A percentile compares a stretch with the other conserved stretches of the same genome.
These are phyloP conservation scores for Halcyon leucocephala DNA, from an alignment of 2,797 vertebrate species.

Conservation along the genomic window DNA sequence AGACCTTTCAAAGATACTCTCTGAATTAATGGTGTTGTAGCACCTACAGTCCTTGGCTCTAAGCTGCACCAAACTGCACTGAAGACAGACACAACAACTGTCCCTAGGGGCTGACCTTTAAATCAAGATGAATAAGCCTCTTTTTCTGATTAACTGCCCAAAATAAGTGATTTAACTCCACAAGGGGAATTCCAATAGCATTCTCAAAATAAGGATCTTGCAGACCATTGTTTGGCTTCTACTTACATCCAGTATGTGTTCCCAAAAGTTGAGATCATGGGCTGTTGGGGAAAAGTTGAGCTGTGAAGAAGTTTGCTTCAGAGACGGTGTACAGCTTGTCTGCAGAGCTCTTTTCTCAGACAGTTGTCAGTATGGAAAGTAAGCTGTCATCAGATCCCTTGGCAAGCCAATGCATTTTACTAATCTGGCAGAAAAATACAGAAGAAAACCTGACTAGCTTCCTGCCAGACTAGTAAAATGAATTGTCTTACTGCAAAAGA, in stretches of 20 bases:
- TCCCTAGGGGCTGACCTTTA: background rate
- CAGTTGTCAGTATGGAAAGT: constrained; percentile 46
- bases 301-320: background rate
- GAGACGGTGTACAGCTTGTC: background rate
- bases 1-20: background rate
- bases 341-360: constrained; percentile 43
- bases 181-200: background rate
- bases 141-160: background rate
- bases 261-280: background rate
- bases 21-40: background rate
- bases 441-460: constrained; percentile 30
- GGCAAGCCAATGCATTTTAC: constrained; percentile 46
- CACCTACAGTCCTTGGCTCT: background rate
- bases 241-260: background rate
- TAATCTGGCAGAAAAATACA: constrained; percentile 59
- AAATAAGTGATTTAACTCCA: background rate
- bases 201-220: background rate
- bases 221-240: background rate
- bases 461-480: constrained; percentile 34
- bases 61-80: background rate
- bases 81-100: background rate
- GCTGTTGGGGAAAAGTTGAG: background rate
- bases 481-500: constrained; percentile 37
- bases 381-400: constrained; percentile 59
- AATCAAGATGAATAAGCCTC: background rate